These are phyloP conservation scores for Pollenia griseotomentosa DNA, from an alignment of 2,888 invertebrate genomes.

Conservation along the genomic window DNA sequence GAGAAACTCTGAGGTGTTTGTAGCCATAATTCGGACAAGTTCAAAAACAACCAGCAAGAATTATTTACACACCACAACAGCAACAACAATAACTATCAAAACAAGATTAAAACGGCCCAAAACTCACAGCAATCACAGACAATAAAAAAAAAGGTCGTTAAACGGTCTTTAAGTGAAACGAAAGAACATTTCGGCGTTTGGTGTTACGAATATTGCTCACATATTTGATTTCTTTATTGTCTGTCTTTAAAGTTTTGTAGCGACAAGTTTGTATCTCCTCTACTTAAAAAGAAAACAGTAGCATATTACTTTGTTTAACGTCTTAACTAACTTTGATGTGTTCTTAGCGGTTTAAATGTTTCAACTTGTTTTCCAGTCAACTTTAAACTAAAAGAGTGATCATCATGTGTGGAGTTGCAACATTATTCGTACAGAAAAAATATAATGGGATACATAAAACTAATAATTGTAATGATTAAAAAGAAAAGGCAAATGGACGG, in stretches of 20 bases:
- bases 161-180: slow-evolving; percentile 66
- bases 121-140: slow-evolving; percentile 29
- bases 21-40: slow-evolving; percentile 63
- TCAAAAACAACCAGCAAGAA: slow-evolving; percentile 45
- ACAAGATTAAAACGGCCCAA: slow-evolving; percentile 62
- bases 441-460: slow-evolving; percentile 62
- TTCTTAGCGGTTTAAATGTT: slow-evolving; percentile 44
- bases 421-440: slow-evolving; percentile 29
- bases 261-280: not conserved
- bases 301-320: slow-evolving; percentile 55
- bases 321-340: slow-evolving; percentile 41
- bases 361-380: slow-evolving; percentile 53
- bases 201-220: slow-evolving; percentile 23
- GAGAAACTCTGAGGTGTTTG: slow-evolving; percentile 56
- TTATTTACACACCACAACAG: slow-evolving; percentile 34
- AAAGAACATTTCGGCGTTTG: slow-evolving; percentile 36
- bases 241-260: not conserved
- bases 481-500: slow-evolving; percentile 6
- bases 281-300: slow-evolving; percentile 56
- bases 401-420: slow-evolving; percentile 34
- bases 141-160: slow-evolving; percentile 62
- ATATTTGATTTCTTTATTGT: slow-evolving; percentile 48
- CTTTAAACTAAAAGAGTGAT: not conserved
- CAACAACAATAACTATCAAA: slow-evolving; percentile 4
- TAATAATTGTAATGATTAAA: slow-evolving; percentile 58